A percentile compares a stretch with the other conserved stretches of the same genome.
These are phyloP conservation scores for Columbina picui DNA, from an alignment of 2,113 vertebrate genomes.

Conservation along the genomic window DNA sequence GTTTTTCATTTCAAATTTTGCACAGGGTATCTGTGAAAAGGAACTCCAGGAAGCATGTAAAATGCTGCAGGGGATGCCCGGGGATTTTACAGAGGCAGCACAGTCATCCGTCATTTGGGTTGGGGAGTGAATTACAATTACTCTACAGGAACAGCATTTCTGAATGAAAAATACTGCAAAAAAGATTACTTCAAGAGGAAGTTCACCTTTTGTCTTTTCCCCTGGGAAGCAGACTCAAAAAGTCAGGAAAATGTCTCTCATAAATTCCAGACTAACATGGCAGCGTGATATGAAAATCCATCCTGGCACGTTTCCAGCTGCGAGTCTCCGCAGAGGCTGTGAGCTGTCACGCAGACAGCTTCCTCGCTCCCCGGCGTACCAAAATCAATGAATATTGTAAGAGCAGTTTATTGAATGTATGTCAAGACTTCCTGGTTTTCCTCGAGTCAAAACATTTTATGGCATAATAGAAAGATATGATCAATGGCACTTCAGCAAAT, in stretches of 20 bases:
- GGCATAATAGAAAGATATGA: neutral
- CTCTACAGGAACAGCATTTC: neutral
- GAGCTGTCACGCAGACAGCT: neutral
- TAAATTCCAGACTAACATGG: neutral
- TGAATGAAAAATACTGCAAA: neutral
- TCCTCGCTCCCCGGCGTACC: neutral
- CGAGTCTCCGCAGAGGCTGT: neutral
- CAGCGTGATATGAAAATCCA: neutral
- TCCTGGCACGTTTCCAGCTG: neutral
- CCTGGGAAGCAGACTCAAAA: neutral
- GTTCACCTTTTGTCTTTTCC: neutral
- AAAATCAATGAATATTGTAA: slow-evolving; percentile 34
- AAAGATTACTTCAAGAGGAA: neutral
- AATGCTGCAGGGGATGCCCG: neutral
- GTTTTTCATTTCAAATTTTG: neutral
- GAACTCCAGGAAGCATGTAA: neutral
- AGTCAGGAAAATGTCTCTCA: neutral
- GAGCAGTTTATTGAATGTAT: neutral
- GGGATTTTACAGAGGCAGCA: neutral
- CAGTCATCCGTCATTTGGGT: neutral
- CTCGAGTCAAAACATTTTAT: neutral
- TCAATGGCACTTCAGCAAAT: neutral
- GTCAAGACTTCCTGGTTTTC: neutral
- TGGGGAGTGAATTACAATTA: neutral
- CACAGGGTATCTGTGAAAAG: neutral